Evolutionary conservation across 2,797 vertebrate species (phyloP), one percentile per base, ranked within the genome.

Genomic region (Melanotaenia nigrans): DNA sequence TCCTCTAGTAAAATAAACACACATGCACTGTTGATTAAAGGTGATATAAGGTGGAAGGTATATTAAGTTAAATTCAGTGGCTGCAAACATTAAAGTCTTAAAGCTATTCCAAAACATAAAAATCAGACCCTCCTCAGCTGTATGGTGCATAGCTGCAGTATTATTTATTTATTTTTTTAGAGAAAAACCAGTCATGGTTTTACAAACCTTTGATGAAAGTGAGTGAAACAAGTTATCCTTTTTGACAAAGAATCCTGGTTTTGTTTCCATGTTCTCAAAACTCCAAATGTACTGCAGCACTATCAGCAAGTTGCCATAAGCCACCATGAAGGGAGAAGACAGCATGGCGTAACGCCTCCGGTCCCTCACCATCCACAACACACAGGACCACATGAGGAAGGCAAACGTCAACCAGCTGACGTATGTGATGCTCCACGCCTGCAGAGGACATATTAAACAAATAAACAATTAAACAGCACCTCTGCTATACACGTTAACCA

Each of bases 341-440:
- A 99, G 92, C 97, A 99, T 99, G 74, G 98, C 96, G 0, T 99
- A 98, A 65, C 95, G 97, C 78, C 97, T 93, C 66, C 96, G 85
- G 89, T 99, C 95, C 32, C 96, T 94, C 82, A 99, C 95, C 97
- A 99, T 99, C 97, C 98, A 98, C 62, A 99, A 85, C 1, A 93
- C 90, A 57, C 97, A 98, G 0, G 98, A 99, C 98, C 75, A 68
- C 25, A 99, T 96, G 73, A 99, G 88, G 65, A 99, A 93, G 53
- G 98, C 96, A 40, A 99, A 99, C 2, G 98, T 98, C 83, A 97
- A 82, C 98, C 97, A 99, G 91, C 96, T 98, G 87, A 99, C 96
- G 38, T 99, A 99, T 0, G 97, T 99, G 92, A 98, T 98, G 90
- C 98, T 99, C 98, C 98, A 99, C 0, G 95, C 45, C 75, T 78